Evolutionary conservation across 2,888 invertebrate species (phyloP).

Genomic region (Thymelicus sylvestris): DNA sequence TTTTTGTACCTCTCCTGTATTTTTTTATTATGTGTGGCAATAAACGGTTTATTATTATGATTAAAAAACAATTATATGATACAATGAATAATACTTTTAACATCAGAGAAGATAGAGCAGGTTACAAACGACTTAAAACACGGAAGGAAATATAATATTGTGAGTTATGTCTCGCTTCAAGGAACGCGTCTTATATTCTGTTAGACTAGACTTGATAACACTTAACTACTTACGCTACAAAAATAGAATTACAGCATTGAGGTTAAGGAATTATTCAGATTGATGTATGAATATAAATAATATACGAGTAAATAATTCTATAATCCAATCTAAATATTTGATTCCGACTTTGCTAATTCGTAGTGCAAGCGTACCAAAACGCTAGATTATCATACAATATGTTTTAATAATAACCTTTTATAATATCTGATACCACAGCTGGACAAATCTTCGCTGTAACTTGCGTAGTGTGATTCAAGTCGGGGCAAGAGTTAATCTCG

Average conservation of each 20-base stretch:
- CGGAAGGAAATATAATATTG: conserved; percentile 28
- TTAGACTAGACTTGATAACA: neutral
- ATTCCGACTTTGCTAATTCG: no score
- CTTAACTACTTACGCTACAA: neutral
- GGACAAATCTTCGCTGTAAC: conserved; percentile 94
- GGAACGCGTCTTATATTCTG: conserved; percentile 7
- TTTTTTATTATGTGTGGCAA: no score
- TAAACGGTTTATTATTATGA: no score
- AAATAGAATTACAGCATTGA: neutral
- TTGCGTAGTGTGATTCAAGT: conserved; percentile 91
- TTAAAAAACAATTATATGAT: neutral
- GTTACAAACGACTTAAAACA: conserved; percentile 12
- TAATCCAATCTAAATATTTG: no score
- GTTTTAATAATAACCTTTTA: conserved; percentile 88
- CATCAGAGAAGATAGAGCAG: conserved; percentile 3
- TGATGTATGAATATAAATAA: no score
- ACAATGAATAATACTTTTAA: neutral
- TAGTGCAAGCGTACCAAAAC: no score
- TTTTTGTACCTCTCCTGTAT: no score
- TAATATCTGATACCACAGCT: conserved; percentile 91
- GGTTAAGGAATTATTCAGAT: no score
- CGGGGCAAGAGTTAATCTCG: conserved; percentile 96
- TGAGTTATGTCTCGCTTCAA: conserved; percentile 15
- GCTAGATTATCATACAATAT: neutral
- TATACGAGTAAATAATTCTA: no score